A percentile compares a stretch with the other conserved stretches of the same genome.
These are phyloP conservation scores for Condylostylus longicornis DNA, from an alignment of 1,140 invertebrate genomes.

Conservation along the genomic window DNA sequence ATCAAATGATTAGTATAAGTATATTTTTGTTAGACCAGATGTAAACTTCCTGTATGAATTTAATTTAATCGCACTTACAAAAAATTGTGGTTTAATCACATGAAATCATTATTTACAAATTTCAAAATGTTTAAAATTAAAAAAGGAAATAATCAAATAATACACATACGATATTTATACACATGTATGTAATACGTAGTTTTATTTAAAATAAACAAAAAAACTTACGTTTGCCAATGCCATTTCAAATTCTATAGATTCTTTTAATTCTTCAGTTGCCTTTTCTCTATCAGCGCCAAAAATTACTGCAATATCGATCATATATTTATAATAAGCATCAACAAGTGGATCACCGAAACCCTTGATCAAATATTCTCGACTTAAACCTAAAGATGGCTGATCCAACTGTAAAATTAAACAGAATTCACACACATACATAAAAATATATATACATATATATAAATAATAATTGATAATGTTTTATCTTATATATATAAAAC, in stretches of 20 bases:
- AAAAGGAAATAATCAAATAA: not conserved
- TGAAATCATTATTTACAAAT: too few species aligned
- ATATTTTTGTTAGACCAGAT: too few species aligned
- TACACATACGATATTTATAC: too few species aligned
- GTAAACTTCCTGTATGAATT: too few species aligned
- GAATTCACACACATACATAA: not conserved
- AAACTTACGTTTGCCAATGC: conserved; percentile 78
- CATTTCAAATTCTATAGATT: conserved; percentile 83
- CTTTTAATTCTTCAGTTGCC: conserved; percentile 60
- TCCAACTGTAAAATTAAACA: conserved; percentile 51
- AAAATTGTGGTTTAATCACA: too few species aligned
- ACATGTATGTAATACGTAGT: too few species aligned
- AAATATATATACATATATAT: too few species aligned
- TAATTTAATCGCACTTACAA: too few species aligned
- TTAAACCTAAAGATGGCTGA: conserved; percentile 75
- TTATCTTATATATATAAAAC: conserved; percentile 21
- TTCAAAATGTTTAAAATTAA: not conserved
- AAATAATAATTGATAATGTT: conserved; percentile 4
- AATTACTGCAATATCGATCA: conserved; percentile 74
- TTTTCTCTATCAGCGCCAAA: conserved; percentile 59
- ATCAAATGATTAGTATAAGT: too few species aligned
- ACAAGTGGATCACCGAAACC: conserved; percentile 65
- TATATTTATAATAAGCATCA: conserved; percentile 63
- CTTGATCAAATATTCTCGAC: conserved; percentile 77
- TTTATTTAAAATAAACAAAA: conserved; percentile 1